phyloP scores from a whole-genome alignment of 1,140 invertebrate genomes.

The Pseudobourletiella spinata region DNA sequence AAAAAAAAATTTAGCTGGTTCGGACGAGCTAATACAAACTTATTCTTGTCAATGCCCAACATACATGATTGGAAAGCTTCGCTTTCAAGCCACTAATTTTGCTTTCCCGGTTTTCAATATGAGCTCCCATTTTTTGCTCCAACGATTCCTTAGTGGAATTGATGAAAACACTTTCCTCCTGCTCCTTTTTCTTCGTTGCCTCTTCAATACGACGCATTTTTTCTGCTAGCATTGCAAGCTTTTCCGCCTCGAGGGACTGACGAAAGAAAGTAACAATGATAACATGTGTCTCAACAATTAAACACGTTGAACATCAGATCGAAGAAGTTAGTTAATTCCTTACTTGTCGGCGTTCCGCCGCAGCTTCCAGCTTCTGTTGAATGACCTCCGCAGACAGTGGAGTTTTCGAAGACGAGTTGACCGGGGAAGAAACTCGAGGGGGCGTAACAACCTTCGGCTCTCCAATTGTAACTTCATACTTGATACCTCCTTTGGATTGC shows the following conservation, averaged over 20 bases:
- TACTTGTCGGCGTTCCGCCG: constrained; percentile 81
- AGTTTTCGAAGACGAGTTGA: constrained; percentile 38
- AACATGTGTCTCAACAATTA: not conserved
- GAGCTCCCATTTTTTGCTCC: constrained; percentile 79
- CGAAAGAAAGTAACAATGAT: constrained; percentile 35
- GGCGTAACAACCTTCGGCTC: constrained; percentile 55
- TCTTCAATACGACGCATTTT: constrained; percentile 79
- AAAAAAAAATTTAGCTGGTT: constrained; percentile 6
- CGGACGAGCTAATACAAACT: too few species aligned
- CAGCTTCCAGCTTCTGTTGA: constrained; percentile 78
- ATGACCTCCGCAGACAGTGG: constrained; percentile 68
- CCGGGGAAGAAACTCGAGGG: constrained; percentile 55
- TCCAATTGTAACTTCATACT: constrained; percentile 86
- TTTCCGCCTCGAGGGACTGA: constrained; percentile 73
- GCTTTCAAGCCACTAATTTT: constrained; percentile 76
- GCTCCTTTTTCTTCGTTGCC: constrained; percentile 77
- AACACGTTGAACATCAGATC: too few species aligned
- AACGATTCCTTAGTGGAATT: constrained; percentile 72
- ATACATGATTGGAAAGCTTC: constrained; percentile 69
- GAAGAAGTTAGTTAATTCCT: too few species aligned
- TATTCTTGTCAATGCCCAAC: too few species aligned
- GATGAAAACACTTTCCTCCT: constrained; percentile 73
- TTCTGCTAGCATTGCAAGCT: constrained; percentile 67
- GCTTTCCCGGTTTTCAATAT: constrained; percentile 76
- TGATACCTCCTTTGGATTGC: constrained; percentile 60